A percentile compares a stretch with the other conserved stretches of the same genome.
These are phyloP conservation scores for Mythimna lalbum DNA, from an alignment of 2,888 invertebrate species.

Conservation along the genomic window DNA sequence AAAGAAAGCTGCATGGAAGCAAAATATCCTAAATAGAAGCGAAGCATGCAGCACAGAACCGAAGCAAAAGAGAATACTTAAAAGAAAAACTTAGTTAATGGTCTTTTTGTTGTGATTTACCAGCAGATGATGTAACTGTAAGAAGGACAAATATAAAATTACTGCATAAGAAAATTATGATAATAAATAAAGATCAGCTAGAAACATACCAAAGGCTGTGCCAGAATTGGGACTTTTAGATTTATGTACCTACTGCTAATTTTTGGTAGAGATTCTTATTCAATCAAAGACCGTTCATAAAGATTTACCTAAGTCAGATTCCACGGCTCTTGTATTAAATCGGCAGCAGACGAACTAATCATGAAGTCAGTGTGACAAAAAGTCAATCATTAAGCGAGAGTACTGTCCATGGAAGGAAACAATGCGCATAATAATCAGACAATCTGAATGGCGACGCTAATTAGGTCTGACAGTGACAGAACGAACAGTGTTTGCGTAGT, in stretches of 20 bases:
- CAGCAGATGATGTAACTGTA: too few relatives aligned
- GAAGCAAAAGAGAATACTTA: too few relatives aligned
- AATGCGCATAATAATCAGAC: slow-evolving; percentile 88
- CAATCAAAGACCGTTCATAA: not conserved
- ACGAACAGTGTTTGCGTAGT: slow-evolving; percentile 80
- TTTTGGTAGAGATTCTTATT: not conserved
- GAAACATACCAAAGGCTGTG: not conserved
- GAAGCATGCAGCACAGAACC: too few relatives aligned
- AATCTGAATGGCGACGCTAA: slow-evolving; percentile 87
- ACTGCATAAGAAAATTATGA: too few relatives aligned
- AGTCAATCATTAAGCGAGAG: slow-evolving; percentile 62
- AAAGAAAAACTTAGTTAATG: too few relatives aligned
- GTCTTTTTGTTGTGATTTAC: too few relatives aligned
- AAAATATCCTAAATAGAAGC: too few relatives aligned
- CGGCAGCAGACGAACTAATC: not conserved
- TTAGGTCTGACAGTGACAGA: slow-evolving; percentile 89
- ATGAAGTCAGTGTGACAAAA: slow-evolving; percentile 48
- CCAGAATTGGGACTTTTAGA: not conserved
- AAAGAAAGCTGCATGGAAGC: too few relatives aligned
- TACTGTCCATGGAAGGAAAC: slow-evolving; percentile 77
- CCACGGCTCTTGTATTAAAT: not conserved
- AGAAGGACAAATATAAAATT: too few relatives aligned
- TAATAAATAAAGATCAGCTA: not conserved
- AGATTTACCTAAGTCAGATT: not conserved
- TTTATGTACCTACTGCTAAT: not conserved